A percentile compares a stretch with the other conserved stretches of the same genome.
These are phyloP conservation scores for Bathynomus jamesi DNA, from an alignment of 1,140 invertebrate species.

Conservation along the genomic window DNA sequence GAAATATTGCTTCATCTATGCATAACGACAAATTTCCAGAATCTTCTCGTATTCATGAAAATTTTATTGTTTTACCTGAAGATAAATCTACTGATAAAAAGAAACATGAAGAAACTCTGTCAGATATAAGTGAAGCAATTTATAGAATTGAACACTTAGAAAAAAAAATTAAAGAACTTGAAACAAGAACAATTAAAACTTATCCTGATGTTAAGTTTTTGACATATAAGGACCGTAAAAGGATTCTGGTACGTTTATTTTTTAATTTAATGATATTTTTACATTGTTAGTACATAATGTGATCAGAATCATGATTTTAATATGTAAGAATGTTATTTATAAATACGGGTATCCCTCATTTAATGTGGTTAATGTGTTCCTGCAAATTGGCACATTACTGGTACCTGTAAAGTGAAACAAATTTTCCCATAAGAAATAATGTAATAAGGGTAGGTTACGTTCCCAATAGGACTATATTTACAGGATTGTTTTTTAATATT, in stretches of 20 bases:
- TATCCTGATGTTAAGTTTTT: slow-evolving; percentile 85
- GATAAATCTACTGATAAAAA: background rate
- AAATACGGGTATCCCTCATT: slow-evolving; percentile 1
- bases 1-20: background rate
- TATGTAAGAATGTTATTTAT: background rate
- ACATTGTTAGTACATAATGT: slow-evolving; percentile 7
- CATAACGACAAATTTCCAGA: background rate
- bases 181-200: slow-evolving; percentile 54
- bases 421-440: background rate
- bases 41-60: background rate
- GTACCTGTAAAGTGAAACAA: background rate
- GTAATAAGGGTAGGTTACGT: too few relatives aligned
- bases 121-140: slow-evolving; percentile 16
- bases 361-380: slow-evolving; percentile 5
- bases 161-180: slow-evolving; percentile 31
- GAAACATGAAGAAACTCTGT: background rate
- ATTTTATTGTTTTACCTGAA: background rate
- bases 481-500: too few relatives aligned
- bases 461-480: too few relatives aligned
- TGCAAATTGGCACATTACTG: slow-evolving; percentile 5
- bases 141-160: slow-evolving; percentile 26
- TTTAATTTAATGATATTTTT: background rate
- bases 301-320: slow-evolving; percentile 9
- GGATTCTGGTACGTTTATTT: slow-evolving; percentile 64
- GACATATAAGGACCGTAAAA: slow-evolving; percentile 79